A percentile compares a stretch with the other conserved stretches of the same genome.
Conservation (phyloP, 2,113 vertebrate species). For the Delphinapterus leucas region DNA sequence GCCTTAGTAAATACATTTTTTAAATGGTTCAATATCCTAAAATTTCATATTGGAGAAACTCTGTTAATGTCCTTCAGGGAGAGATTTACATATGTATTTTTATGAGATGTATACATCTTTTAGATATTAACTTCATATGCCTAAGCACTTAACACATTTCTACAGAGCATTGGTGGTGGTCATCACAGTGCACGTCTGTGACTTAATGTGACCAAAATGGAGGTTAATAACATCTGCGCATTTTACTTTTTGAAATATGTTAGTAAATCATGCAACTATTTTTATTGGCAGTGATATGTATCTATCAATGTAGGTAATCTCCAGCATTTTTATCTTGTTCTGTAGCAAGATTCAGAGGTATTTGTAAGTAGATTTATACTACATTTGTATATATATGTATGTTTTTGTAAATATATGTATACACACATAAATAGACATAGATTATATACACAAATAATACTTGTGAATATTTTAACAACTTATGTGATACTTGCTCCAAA, state of each 20-base stretch:
- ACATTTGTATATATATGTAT: not conserved
- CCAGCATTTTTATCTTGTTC: not conserved
- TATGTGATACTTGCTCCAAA: not conserved
- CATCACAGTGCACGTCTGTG: not conserved
- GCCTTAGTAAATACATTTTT: not conserved
- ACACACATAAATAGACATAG: not conserved
- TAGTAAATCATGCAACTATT: not conserved
- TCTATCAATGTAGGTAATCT: not conserved
- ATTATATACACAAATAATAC: not conserved
- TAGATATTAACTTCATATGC: not conserved
- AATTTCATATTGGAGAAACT: not conserved
- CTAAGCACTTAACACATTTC: not conserved
- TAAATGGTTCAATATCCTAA: not conserved
- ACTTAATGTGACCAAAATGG: not conserved
- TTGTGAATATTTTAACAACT: not conserved
- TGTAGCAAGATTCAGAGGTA: not conserved
- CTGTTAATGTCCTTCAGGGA: not conserved
- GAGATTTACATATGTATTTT: not conserved
- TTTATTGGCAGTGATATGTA: not conserved
- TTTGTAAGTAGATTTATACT: not conserved
- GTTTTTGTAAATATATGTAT: not conserved
- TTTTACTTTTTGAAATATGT: not conserved
- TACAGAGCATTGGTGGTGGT: not conserved
- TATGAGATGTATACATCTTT: not conserved
- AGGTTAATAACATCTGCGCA: not conserved